Percentiles rank a stretch among this genome's conserved stretches.
These are phyloP conservation scores for Eclectus roratus DNA, from an alignment of 2,113 vertebrate genomes.

Conservation along the genomic window DNA sequence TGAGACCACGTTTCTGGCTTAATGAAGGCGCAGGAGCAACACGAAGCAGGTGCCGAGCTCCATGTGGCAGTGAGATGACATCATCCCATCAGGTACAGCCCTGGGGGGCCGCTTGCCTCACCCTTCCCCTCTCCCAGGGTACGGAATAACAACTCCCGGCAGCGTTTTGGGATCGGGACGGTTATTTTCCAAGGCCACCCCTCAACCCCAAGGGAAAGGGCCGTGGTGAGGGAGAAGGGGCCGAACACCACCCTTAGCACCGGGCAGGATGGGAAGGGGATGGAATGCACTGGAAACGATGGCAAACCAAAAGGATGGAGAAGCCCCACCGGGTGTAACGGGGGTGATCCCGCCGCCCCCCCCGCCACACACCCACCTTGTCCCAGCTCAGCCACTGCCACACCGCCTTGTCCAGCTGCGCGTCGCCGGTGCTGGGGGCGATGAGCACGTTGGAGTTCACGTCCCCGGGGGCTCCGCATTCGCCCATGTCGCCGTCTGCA, in stretches of 20 bases:
- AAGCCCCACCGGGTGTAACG: too few species aligned
- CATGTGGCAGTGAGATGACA: neutral
- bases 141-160: neutral
- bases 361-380: conserved; percentile 73
- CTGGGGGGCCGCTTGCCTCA: rapidly evolving
- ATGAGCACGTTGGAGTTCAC: conserved; percentile 79
- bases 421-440: conserved; percentile 78
- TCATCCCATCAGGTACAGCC: neutral
- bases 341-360: too few species aligned
- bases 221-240: rapidly evolving
- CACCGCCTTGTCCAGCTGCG: conserved; percentile 81
- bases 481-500: conserved; percentile 63
- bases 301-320: too few species aligned
- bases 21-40: rapidly evolving
- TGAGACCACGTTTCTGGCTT: rapidly evolving
- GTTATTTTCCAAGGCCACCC: neutral
- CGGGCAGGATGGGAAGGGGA: neutral
- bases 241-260: rapidly evolving
- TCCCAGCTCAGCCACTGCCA: conserved; percentile 89
- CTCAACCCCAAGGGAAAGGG: neutral
- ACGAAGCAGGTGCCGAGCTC: neutral
- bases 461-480: conserved; percentile 69
- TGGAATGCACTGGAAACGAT: neutral
- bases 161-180: neutral
- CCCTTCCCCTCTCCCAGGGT: rapidly evolving